Evolutionary conservation across 2,797 vertebrate genomes (phyloP), one percentile per base, ranked within the genome.

Genomic region (Hyperoplus lanceolatus): DNA sequence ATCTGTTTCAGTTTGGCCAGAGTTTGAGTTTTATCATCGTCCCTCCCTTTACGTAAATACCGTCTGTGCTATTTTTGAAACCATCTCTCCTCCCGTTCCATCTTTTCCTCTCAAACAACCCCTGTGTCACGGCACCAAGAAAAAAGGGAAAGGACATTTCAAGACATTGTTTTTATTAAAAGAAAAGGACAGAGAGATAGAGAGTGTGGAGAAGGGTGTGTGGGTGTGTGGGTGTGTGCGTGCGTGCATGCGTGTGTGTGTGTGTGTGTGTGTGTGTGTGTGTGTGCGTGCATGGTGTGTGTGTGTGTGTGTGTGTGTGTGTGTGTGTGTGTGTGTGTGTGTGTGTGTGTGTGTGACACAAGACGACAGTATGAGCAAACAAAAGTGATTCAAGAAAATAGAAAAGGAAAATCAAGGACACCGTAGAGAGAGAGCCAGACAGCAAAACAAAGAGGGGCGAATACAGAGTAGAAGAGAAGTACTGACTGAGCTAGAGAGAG

Each of bases 141-240:
- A 51, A 58, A 73, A 81, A 75, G 64, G 41, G 78, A 83, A 77
- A 74, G 51, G 80, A 77, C 69, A 71, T 63, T 66, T 75, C 81
- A 56, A 29, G 83, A 81, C 69, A 38, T 55, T 56, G 72, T 65
- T n/a, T 38, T 65, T 0, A 14, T 10, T 12, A 16, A 42, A 9
- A 62, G 11, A 21, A 39, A 21, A 60, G 21, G 15, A 0, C 11
- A 3, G 60, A 11, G 60, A 18, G 59, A 57, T 8, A 8, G 6
- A 68, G 21, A 18, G 15, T 29, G 29, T 16, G 8, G 16, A 29
- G 36, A 64, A 49, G 57, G 10, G 57, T 36, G 29, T 29, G 21
- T 12, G 21, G 1, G 60, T 6, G 18, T 15, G 53, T 41, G 57
- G 10, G 57, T 36, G 29, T 21, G 29, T 12, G 21, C 1, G 60